Conservation (phyloP, 2,888 invertebrate genomes). For the Eupelmus urozonus region DNA sequence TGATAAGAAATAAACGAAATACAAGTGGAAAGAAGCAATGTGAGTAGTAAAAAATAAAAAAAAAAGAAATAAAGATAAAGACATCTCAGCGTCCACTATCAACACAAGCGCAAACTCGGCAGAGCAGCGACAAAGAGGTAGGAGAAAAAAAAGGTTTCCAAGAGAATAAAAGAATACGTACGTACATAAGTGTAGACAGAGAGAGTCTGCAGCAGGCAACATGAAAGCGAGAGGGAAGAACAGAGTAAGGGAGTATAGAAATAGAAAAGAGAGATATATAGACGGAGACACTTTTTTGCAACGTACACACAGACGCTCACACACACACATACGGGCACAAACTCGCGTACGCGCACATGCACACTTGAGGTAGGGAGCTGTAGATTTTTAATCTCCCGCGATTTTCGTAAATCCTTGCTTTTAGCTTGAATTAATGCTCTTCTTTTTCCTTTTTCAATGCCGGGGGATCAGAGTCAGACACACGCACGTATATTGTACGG, state of each 20-base stretch:
- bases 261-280: slow-evolving; percentile 47
- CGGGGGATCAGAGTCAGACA: background rate
- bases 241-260: background rate
- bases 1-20: background rate
- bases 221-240: slow-evolving; percentile 66
- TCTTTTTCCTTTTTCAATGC: background rate
- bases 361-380: too few species aligned
- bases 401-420: background rate
- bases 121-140: slow-evolving; percentile 58
- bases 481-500: slow-evolving; percentile 49
- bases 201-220: slow-evolving; percentile 71
- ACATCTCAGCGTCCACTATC: background rate
- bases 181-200: slow-evolving; percentile 73
- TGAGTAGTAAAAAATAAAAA: slow-evolving; percentile 7
- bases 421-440: background rate
- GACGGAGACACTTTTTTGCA: too few species aligned
- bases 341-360: slow-evolving; percentile 22
- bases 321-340: background rate
- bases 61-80: slow-evolving; percentile 1
- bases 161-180: slow-evolving; percentile 73
- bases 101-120: slow-evolving; percentile 37
- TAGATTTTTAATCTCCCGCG: background rate
- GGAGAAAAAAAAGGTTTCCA: slow-evolving; percentile 61
- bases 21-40: background rate
- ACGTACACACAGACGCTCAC: too few species aligned